Evolutionary conservation across 2,113 vertebrate genomes (phyloP).

Genomic region (Oophaga pumilio): DNA sequence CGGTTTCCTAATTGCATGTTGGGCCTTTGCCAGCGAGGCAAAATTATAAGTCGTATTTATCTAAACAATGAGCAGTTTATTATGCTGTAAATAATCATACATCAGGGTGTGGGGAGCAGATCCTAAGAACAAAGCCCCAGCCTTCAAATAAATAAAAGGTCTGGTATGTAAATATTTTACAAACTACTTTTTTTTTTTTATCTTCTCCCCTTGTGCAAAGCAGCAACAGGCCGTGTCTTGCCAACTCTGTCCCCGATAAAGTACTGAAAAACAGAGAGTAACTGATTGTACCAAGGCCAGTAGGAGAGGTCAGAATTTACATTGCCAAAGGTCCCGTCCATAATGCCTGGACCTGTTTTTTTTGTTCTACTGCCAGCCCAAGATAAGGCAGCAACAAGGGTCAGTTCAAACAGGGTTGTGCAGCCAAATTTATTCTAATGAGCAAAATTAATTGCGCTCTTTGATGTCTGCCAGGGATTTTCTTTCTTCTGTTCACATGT

Average conservation of each 20-base stretch:
- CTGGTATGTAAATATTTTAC: slow-evolving; percentile 53
- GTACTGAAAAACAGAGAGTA: slow-evolving; percentile 39
- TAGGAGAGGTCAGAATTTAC: slow-evolving; percentile 17
- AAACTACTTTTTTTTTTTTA: slow-evolving; percentile 32
- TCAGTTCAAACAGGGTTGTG: background rate
- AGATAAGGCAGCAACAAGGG: slow-evolving; percentile 37
- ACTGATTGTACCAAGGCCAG: slow-evolving; percentile 43
- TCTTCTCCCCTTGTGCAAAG: slow-evolving; percentile 26
- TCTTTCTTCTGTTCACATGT: background rate
- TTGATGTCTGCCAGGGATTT: background rate
- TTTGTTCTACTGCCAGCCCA: slow-evolving; percentile 28
- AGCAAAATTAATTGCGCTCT: slow-evolving; percentile 25
- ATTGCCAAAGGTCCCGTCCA: slow-evolving; percentile 28
- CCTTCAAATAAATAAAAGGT: slow-evolving; percentile 54
- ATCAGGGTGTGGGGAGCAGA: slow-evolving; percentile 51
- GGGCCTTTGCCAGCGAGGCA: slow-evolving; percentile 61
- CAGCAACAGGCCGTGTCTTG: slow-evolving; percentile 21
- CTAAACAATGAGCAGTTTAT: slow-evolving; percentile 62
- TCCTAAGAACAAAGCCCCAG: slow-evolving; percentile 59
- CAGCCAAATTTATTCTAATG: slow-evolving; percentile 22
- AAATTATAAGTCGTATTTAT: slow-evolving; percentile 62
- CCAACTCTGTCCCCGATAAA: slow-evolving; percentile 16
- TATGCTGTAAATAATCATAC: slow-evolving; percentile 62
- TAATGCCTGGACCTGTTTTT: slow-evolving; percentile 35
- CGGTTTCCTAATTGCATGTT: slow-evolving; percentile 72